These are phyloP conservation scores for Lepidocyrtoides sp. DNA, from an alignment of 2,888 invertebrate genomes.

Conservation along the genomic window DNA sequence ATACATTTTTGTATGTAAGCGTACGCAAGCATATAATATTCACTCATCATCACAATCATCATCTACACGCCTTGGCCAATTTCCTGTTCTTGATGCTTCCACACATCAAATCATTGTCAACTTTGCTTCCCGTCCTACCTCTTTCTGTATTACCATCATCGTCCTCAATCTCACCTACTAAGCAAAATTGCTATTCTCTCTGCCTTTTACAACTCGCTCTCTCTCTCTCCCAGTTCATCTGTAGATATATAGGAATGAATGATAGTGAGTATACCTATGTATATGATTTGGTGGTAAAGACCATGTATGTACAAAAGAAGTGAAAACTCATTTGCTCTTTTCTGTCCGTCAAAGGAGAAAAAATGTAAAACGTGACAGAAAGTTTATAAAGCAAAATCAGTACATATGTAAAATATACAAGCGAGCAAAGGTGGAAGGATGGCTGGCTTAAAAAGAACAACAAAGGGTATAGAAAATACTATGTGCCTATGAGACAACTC, in stretches of 20 bases:
- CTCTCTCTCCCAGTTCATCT: not conserved
- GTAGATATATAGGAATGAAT: not conserved
- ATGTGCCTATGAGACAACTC: not conserved
- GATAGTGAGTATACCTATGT: not conserved
- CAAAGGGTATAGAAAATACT: not conserved
- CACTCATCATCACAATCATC: slow-evolving; percentile 17
- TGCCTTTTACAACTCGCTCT: not conserved
- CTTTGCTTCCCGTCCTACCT: not conserved
- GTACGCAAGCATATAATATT: not conserved
- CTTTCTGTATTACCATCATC: not conserved
- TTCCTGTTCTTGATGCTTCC: slow-evolving; percentile 68
- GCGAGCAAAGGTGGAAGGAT: not conserved
- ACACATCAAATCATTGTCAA: slow-evolving; percentile 41
- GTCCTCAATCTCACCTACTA: not conserved
- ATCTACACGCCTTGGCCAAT: slow-evolving; percentile 54
- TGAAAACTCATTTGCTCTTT: slow-evolving; percentile 33
- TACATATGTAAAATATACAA: too few relatives aligned
- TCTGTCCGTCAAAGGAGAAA: slow-evolving; percentile 28
- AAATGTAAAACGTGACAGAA: slow-evolving; percentile 33
- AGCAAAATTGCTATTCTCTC: slow-evolving; percentile 18
- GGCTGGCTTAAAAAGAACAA: not conserved
- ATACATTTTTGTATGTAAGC: not conserved
- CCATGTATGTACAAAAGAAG: slow-evolving; percentile 9
- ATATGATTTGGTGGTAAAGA: not conserved
- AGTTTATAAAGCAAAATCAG: not conserved